phyloP scores from a whole-genome alignment of 2,888 invertebrate species.

The Lithophane semibrunnea region DNA sequence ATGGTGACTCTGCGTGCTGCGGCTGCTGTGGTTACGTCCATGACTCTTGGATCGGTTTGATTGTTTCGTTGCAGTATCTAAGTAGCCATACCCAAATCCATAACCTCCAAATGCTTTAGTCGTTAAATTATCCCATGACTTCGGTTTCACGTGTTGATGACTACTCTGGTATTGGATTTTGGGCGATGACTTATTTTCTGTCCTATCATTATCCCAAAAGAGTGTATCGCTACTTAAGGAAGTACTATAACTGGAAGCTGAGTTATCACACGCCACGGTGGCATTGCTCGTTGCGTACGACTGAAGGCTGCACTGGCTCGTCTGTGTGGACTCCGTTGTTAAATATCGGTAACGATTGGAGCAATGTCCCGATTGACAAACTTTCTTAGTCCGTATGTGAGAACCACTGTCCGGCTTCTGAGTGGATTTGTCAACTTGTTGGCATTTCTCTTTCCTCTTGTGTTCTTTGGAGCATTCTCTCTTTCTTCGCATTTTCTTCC shows the following conservation, averaged over 20 bases:
- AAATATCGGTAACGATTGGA: conserved; percentile 91
- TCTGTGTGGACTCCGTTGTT: conserved; percentile 92
- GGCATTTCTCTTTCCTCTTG: conserved; percentile 91
- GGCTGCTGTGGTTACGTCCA: conserved; percentile 90
- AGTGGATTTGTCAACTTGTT: conserved; percentile 88
- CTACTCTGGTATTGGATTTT: conserved; percentile 88
- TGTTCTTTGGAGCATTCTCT: conserved; percentile 92
- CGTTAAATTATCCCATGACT: conserved; percentile 97
- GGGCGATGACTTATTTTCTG: conserved; percentile 85
- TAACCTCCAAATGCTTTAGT: conserved; percentile 96
- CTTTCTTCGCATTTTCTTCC: conserved; percentile 88
- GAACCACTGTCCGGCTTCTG: conserved; percentile 86
- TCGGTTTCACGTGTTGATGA: conserved; percentile 92
- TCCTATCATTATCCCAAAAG: conserved; percentile 93
- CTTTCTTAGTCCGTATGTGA: conserved; percentile 86
- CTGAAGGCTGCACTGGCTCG: conserved; percentile 95
- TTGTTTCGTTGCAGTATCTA: conserved; percentile 91
- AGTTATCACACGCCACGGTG: conserved; percentile 92
- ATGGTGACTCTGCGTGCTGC: conserved; percentile 90
- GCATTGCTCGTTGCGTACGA: conserved; percentile 95
- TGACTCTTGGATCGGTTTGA: conserved; percentile 85
- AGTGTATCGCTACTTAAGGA: conserved; percentile 96
- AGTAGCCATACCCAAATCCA: conserved; percentile 96
- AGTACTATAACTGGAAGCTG: conserved; percentile 95
- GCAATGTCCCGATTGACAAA: conserved; percentile 83